Evolutionary conservation across 2,113 vertebrate genomes (phyloP).

Genomic region (Phaethornis superciliosus): DNA sequence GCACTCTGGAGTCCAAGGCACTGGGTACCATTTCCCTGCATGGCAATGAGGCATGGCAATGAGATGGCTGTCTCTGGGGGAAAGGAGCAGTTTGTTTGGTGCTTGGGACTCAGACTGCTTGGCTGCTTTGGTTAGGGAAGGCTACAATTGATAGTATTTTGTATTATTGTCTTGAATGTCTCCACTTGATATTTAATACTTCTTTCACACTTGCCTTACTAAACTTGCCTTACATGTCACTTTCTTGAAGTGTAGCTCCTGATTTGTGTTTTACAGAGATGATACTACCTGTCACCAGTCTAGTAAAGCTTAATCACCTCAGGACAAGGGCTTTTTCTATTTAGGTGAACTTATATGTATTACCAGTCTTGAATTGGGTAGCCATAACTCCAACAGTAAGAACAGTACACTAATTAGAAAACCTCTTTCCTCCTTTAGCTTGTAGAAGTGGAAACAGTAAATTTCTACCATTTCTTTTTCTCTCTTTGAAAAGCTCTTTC

Average conservation of each 20-base stretch:
- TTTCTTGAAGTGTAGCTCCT: not conserved
- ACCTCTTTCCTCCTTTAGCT: not conserved
- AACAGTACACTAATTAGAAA: not conserved
- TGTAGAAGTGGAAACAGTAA: not conserved
- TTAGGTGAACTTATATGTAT: not conserved
- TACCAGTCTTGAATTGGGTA: not conserved
- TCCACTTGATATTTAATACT: not conserved
- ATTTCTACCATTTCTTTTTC: not conserved
- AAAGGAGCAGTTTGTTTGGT: not conserved
- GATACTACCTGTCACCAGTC: not conserved
- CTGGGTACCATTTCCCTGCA: not conserved
- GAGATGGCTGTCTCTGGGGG: not conserved
- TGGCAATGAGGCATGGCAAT: too few relatives aligned
- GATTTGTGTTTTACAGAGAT: not conserved
- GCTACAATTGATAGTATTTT: not conserved
- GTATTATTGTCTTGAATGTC: not conserved
- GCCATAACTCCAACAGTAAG: not conserved
- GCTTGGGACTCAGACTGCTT: not conserved
- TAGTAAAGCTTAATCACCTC: not conserved
- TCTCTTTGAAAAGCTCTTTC: not conserved
- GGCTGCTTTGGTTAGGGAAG: not conserved
- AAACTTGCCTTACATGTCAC: not conserved
- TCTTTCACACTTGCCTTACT: not conserved
- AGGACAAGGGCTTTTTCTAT: not conserved
- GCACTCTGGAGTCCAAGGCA: accelerated